These are phyloP conservation scores for Troilus luridus DNA, from an alignment of 2,888 invertebrate genomes.

Conservation along the genomic window DNA sequence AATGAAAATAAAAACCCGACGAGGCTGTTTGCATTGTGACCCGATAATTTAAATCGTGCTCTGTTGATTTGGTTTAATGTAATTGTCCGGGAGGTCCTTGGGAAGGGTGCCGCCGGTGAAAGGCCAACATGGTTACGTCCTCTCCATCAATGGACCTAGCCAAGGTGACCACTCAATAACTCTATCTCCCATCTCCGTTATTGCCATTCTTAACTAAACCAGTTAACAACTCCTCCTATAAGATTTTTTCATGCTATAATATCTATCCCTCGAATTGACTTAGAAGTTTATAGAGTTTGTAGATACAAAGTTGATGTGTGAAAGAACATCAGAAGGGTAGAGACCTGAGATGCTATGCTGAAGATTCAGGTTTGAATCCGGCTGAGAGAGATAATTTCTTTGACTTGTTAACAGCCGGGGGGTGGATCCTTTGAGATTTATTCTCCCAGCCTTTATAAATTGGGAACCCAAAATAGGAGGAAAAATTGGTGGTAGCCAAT, in stretches of 20 bases:
- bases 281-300: background rate
- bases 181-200: slow-evolving; percentile 22
- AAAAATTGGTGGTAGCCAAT: no score
- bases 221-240: background rate
- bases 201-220: background rate
- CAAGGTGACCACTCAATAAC: slow-evolving; percentile 39
- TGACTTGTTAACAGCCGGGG: no score
- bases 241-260: background rate
- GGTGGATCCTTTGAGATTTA: no score
- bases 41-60: slow-evolving; percentile 58
- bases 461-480: no score
- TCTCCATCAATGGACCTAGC: slow-evolving; percentile 38
- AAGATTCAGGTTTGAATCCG: background rate
- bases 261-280: background rate
- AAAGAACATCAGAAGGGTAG: no score
- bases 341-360: no score
- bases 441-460: no score
- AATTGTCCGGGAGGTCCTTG: slow-evolving; percentile 44
- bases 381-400: no score
- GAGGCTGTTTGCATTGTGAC: slow-evolving; percentile 53
- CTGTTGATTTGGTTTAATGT: slow-evolving; percentile 55
- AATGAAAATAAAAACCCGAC: slow-evolving; percentile 47
- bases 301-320: background rate
- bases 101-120: slow-evolving; percentile 48
- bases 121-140: background rate